Evolutionary conservation across 2,113 vertebrate genomes (phyloP).

Genomic region (Anas platyrhynchos): DNA sequence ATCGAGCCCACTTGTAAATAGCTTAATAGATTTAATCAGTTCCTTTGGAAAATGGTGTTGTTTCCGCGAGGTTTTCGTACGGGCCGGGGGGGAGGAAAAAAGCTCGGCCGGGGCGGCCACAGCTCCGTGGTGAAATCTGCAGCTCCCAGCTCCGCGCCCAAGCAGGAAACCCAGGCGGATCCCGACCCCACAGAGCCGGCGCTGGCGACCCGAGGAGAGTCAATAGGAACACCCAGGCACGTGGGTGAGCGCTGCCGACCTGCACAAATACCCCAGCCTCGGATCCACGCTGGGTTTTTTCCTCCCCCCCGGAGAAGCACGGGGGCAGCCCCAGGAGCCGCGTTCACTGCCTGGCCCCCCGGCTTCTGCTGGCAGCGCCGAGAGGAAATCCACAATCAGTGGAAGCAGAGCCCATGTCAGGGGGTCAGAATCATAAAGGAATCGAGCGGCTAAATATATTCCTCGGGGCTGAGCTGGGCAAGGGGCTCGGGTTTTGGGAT

Average conservation of each 20-base stretch:
- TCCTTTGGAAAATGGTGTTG: constrained; percentile 74
- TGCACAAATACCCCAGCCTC: not conserved
- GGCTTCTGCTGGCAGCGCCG: not conserved
- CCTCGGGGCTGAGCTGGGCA: not conserved
- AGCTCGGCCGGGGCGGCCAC: not conserved
- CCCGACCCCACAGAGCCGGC: not conserved
- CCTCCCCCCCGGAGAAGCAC: fast-evolving
- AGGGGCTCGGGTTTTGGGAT: not conserved
- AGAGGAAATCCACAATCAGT: not conserved
- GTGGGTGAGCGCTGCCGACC: not conserved
- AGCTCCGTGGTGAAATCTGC: not conserved
- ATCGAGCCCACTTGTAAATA: constrained; percentile 61
- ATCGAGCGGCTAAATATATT: not conserved
- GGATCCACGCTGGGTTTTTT: not conserved
- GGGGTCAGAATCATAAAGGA: constrained; percentile 25
- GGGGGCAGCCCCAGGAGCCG: not conserved
- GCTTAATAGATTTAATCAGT: constrained; percentile 62
- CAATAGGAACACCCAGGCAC: constrained; percentile 57
- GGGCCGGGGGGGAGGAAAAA: not conserved
- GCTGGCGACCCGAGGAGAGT: constrained; percentile 29
- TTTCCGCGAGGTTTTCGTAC: constrained; percentile 57
- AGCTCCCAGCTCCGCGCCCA: not conserved
- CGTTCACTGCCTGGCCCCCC: not conserved
- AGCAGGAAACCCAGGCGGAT: constrained; percentile 30
- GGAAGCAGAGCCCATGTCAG: not conserved